These are phyloP conservation scores for Cheilosia soror DNA, from an alignment of 2,888 invertebrate species.

Conservation along the genomic window DNA sequence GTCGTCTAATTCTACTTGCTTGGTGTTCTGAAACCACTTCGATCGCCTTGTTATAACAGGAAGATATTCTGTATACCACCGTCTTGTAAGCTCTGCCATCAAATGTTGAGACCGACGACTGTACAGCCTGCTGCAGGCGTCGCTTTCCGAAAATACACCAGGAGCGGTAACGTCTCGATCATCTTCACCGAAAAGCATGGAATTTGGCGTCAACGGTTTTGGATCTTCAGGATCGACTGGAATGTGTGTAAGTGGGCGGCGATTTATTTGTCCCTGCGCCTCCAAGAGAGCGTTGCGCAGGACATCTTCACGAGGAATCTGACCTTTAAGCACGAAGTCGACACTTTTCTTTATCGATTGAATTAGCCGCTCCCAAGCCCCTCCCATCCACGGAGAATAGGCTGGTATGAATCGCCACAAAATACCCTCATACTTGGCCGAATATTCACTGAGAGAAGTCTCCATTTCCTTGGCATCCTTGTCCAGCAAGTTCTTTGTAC, in stretches of 20 bases:
- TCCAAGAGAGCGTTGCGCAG: no score
- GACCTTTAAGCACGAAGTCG: background rate
- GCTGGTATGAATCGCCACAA: no score
- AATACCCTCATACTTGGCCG: background rate
- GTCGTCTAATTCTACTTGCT: background rate
- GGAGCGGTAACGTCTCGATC: conserved; percentile 7
- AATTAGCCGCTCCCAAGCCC: no score
- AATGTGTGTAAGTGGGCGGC: no score
- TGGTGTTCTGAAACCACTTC: background rate
- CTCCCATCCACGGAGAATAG: no score
- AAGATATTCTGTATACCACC: conserved; percentile 9
- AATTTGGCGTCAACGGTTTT: conserved; percentile 1
- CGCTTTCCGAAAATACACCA: conserved; percentile 5
- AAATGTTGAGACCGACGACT: conserved; percentile 8
- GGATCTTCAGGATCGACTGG: no score
- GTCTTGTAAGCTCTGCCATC: background rate
- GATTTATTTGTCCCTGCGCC: no score
- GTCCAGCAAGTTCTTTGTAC: background rate
- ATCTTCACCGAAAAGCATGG: conserved; percentile 10
- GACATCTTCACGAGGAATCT: no score
- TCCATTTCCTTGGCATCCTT: conserved; percentile 1
- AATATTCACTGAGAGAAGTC: background rate
- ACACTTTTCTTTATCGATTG: background rate
- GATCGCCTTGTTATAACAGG: conserved; percentile 2
- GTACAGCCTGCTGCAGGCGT: background rate